A percentile compares a stretch with the other conserved stretches of the same genome.
phyloP scores from a whole-genome alignment of 2,888 invertebrate genomes.

The Zhuqinia jingwanae region DNA sequence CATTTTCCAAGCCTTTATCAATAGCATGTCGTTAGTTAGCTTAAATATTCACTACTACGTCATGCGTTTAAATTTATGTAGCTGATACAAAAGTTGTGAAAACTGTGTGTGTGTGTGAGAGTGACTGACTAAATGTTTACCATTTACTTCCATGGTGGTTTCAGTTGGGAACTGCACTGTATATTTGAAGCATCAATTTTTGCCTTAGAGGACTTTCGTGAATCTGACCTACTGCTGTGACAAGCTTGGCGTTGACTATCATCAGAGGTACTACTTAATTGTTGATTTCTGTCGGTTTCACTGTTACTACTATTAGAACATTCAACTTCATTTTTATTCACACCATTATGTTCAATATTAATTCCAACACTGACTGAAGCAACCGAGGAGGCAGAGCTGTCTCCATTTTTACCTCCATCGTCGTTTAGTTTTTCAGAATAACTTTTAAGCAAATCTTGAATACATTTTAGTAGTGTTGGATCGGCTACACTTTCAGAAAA shows the following conservation, averaged over 20 bases:
- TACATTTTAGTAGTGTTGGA: constrained; percentile 72
- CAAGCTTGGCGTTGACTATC: not conserved
- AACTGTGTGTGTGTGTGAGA: too few relatives aligned
- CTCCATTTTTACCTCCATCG: constrained; percentile 18
- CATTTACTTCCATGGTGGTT: constrained; percentile 72
- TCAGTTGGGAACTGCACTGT: constrained; percentile 35
- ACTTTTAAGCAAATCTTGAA: constrained; percentile 72
- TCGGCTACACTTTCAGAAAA: constrained; percentile 12
- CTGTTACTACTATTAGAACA: constrained; percentile 16
- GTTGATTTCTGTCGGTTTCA: constrained; percentile 13
- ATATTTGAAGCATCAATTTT: not conserved
- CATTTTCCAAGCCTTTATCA: too few relatives aligned
- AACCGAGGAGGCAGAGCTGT: constrained; percentile 11
- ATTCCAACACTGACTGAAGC: constrained; percentile 22
- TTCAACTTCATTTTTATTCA: constrained; percentile 43
- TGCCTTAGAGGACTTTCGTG: not conserved
- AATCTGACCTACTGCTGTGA: constrained; percentile 47
- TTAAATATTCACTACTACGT: too few relatives aligned
- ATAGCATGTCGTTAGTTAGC: too few relatives aligned
- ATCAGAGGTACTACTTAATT: constrained; percentile 23
- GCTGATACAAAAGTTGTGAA: too few relatives aligned
- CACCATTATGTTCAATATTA: constrained; percentile 20
- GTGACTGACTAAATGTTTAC: too few relatives aligned
- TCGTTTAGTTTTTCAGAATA: constrained; percentile 64
- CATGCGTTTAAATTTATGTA: too few relatives aligned